Evolutionary conservation across 2,113 vertebrate genomes (phyloP), one percentile per base, ranked within the genome.

Genomic region (Micromys minutus): DNA sequence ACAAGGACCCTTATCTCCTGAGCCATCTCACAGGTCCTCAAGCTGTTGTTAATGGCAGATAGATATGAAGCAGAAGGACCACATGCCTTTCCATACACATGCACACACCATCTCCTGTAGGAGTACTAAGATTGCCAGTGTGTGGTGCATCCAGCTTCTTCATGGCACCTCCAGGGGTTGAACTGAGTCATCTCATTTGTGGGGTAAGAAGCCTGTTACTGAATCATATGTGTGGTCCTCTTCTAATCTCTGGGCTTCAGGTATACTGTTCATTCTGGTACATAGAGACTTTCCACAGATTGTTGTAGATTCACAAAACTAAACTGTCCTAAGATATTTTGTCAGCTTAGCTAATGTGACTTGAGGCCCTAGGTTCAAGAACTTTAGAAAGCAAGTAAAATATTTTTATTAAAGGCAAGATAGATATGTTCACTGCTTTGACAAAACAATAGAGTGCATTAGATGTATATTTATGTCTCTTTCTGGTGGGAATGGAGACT

Each of bases 41-140:
- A 87, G 34, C 42, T 91, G 0, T 87, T 89, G 26, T 71, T 77
- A 95, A 91, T 97, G 59, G 42, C 67, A 95, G 72, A 74, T 75
- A 76, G 80, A 39, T 87, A 71, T 47, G 89, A 92, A 88, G 45
- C 61, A 90, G 47, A 47, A 61, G 39, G 39, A 19, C 59, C 81
- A 26, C 47, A 17, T 39, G 13, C 3, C 67, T n/a, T 69, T n/a
- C 8, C 61, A 63, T 3, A 11, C 7, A 45, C 4, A 22, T 16
- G 63, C 6, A 24, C 29, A 45, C 50, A 75, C 81, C 57, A 11
- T 65, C 19, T 47, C 21, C 83, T 47, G 42, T 12, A 47, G 29
- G 9, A 22, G 29, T 67, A 31, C 83, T 12, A 21, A 42, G 39
- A 36, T 22, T 34, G 29, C 57, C 16, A 24, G n/a, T 31, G 16